Conservation (phyloP, 2,797 vertebrate species). For the Gastrophryne carolinensis region DNA sequence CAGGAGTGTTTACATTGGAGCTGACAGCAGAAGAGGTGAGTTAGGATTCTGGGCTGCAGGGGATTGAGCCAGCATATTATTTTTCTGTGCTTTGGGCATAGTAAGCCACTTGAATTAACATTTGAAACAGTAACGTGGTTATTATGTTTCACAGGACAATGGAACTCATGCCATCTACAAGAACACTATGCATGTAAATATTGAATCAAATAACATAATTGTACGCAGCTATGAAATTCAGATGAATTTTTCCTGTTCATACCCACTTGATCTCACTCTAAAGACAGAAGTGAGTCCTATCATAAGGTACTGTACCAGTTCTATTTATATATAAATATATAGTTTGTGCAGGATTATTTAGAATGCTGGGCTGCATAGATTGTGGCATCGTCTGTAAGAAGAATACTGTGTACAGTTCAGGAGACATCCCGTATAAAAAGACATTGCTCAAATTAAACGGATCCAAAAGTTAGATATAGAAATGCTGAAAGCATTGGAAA, state of each 20-base stretch:
- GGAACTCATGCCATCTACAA: slow-evolving; percentile 15
- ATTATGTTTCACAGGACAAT: neutral
- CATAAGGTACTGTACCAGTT: neutral
- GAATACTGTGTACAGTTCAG: neutral
- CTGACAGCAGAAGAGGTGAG: too few relatives aligned
- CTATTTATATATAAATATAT: neutral
- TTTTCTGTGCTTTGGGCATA: too few relatives aligned
- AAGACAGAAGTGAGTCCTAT: neutral
- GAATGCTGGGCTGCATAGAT: neutral
- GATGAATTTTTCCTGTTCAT: slow-evolving; percentile 15
- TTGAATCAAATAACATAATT: neutral
- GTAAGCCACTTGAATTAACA: too few relatives aligned
- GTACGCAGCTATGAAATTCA: neutral
- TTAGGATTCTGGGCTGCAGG: too few relatives aligned
- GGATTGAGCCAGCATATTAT: too few relatives aligned
- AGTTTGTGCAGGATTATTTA: neutral
- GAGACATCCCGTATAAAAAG: neutral
- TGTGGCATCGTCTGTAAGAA: neutral
- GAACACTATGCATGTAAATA: slow-evolving; percentile 5
- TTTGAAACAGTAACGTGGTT: too few relatives aligned
- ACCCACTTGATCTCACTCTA: slow-evolving; percentile 4
- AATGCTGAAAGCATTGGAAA: neutral
- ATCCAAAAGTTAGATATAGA: too few relatives aligned
- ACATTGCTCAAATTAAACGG: neutral
- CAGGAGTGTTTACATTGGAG: too few relatives aligned